phyloP scores from a whole-genome alignment of 2,797 vertebrate genomes.

The Decapterus maruadsi region DNA sequence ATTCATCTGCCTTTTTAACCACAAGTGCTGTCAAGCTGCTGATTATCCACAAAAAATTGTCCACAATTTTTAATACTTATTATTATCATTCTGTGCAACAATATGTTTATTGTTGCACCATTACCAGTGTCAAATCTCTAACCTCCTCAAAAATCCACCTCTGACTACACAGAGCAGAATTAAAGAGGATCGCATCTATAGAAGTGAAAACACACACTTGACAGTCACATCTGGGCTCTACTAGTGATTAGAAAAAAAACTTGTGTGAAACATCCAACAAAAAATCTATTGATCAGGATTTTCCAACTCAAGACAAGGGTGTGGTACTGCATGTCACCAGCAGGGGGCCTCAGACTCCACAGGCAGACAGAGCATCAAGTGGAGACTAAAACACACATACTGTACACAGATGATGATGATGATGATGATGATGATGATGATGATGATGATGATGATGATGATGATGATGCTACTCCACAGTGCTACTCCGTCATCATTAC shows the following conservation, averaged over 20 bases:
- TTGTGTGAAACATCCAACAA: not conserved
- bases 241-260: not conserved
- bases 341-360: conserved; percentile 64
- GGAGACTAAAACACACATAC: not conserved
- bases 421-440: not conserved
- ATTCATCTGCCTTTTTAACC: not conserved
- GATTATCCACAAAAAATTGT: too few species aligned
- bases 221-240: not conserved
- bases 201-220: not conserved
- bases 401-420: not conserved
- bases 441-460: not conserved
- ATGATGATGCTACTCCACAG: not conserved
- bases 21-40: too few species aligned
- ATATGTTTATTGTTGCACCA: too few species aligned
- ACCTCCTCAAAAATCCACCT: not conserved
- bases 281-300: not conserved
- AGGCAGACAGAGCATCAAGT: conserved; percentile 6
- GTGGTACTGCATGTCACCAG: conserved; percentile 46
- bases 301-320: conserved; percentile 1
- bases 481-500: not conserved
- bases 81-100: too few species aligned
- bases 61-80: too few species aligned
- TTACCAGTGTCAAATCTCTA: not conserved
- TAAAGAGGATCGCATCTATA: not conserved
- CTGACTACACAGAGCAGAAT: not conserved